A percentile compares a stretch with the other conserved stretches of the same genome.
Evolutionary conservation across 2,113 vertebrate species (phyloP).

Genomic region (Protobothrops flavoviridis): DNA sequence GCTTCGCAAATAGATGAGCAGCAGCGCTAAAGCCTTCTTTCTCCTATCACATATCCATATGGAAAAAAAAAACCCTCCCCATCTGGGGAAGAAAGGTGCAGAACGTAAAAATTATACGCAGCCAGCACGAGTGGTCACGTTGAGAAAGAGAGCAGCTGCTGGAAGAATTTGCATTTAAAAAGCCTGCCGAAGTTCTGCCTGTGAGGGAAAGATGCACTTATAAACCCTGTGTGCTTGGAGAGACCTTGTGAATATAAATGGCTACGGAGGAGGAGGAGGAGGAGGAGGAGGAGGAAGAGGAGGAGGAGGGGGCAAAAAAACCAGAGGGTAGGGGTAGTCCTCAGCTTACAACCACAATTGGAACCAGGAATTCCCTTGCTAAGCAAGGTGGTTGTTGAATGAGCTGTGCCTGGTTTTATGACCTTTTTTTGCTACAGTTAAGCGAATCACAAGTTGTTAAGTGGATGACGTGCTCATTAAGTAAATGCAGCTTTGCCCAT

Average conservation of each 20-base stretch:
- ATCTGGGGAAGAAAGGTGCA: not conserved
- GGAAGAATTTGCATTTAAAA: not conserved
- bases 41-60: not conserved
- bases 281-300: too few species aligned
- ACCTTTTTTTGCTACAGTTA: not conserved
- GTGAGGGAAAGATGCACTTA: not conserved
- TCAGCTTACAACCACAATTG: not conserved
- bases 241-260: not conserved
- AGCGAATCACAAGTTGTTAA: not conserved
- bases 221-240: not conserved
- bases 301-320: too few species aligned
- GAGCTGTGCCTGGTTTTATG: not conserved
- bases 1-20: not conserved
- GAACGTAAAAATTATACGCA: not conserved
- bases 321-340: not conserved
- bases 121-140: not conserved
- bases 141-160: not conserved
- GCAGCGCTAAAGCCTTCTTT: not conserved
- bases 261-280: rapidly evolving
- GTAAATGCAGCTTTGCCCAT: not conserved
- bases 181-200: not conserved
- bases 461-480: not conserved
- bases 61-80: not conserved
- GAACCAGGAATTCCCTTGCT: not conserved
- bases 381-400: not conserved